These are phyloP conservation scores for Epistrophe eligans DNA, from an alignment of 2,888 invertebrate species.

Conservation along the genomic window DNA sequence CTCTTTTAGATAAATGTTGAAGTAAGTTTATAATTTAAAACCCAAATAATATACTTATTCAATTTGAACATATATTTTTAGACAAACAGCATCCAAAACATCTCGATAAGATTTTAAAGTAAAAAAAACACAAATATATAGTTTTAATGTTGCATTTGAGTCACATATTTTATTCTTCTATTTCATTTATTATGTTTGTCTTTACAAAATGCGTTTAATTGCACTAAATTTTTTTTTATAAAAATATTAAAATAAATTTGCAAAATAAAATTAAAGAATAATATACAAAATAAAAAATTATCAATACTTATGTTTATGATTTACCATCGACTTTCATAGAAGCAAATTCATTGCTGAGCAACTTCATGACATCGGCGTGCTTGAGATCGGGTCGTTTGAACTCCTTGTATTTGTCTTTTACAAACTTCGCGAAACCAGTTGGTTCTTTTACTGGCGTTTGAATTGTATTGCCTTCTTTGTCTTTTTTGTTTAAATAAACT, in stretches of 20 bases:
- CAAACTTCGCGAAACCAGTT: conserved; percentile 83
- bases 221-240: conserved; percentile 6
- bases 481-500: conserved; percentile 82
- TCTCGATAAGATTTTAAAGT: background rate
- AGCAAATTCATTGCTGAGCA: conserved; percentile 81
- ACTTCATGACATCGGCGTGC: conserved; percentile 82
- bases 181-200: background rate
- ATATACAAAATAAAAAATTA: conserved; percentile 7
- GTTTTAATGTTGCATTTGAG: background rate
- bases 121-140: background rate
- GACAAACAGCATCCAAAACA: background rate
- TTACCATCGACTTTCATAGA: conserved; percentile 77
- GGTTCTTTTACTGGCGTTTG: conserved; percentile 81
- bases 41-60: too few relatives aligned
- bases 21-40: too few relatives aligned
- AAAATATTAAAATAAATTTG: conserved; percentile 15
- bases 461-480: conserved; percentile 81
- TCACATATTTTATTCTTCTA: background rate
- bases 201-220: conserved; percentile 6
- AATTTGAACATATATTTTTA: background rate
- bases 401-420: conserved; percentile 82
- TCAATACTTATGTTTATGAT: background rate
- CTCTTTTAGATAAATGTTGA: too few relatives aligned
- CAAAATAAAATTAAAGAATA: conserved; percentile 29
- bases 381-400: conserved; percentile 80